A percentile compares a stretch with the other conserved stretches of the same genome.
These are phyloP conservation scores for Rafetus swinhoei DNA, from an alignment of 2,113 vertebrate genomes.

Conservation along the genomic window DNA sequence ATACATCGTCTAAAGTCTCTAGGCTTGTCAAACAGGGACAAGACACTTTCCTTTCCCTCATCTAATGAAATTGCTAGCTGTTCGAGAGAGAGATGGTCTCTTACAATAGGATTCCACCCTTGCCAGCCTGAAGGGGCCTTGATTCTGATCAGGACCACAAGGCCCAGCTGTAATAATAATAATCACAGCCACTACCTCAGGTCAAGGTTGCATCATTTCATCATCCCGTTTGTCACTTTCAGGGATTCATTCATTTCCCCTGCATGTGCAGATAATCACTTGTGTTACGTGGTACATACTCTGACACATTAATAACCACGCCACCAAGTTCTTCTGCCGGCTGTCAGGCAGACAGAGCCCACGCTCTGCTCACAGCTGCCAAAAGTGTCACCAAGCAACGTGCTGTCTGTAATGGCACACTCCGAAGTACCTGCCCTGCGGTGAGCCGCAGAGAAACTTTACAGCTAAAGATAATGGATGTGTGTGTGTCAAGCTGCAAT, in stretches of 20 bases:
- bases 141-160: background rate
- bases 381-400: constrained; percentile 59
- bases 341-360: constrained; percentile 12
- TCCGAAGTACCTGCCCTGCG: constrained; percentile 63
- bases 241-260: background rate
- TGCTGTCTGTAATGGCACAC: constrained; percentile 66
- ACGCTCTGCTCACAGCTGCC: constrained; percentile 31
- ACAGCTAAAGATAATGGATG: constrained; percentile 72
- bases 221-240: background rate
- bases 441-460: constrained; percentile 58
- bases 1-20: background rate
- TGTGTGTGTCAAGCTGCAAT: constrained; percentile 28
- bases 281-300: background rate
- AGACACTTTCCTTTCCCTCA: background rate
- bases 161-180: background rate
- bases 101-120: background rate
- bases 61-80: accelerated
- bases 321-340: background rate
- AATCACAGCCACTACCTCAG: background rate
- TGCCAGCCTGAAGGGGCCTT: accelerated
- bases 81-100: accelerated
- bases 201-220: background rate
- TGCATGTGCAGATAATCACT: background rate
- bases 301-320: background rate
- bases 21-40: accelerated